Percentiles rank a stretch among this genome's conserved stretches.
These are phyloP conservation scores for Eubucco bourcierii DNA, from an alignment of 2,113 vertebrate species.

Conservation along the genomic window DNA sequence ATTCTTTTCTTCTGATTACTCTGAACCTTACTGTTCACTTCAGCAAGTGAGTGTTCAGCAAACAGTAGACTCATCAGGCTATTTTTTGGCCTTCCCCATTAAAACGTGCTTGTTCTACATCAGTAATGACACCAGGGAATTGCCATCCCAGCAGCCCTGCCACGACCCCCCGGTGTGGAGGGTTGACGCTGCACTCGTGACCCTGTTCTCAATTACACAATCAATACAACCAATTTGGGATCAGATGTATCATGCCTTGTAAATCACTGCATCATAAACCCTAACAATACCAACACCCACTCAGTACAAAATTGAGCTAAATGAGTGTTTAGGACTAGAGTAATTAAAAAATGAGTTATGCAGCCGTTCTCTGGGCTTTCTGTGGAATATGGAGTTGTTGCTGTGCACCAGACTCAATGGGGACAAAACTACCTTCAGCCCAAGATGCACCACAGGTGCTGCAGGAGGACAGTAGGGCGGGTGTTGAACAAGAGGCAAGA, in stretches of 20 bases:
- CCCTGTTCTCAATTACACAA: conserved; percentile 24
- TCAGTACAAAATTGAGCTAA: conserved; percentile 46
- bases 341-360: conserved; percentile 47
- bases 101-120: background rate
- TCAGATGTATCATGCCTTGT: conserved; percentile 48
- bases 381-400: background rate
- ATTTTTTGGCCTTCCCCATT: background rate
- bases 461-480: background rate
- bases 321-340: conserved; percentile 40
- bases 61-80: background rate
- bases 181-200: background rate
- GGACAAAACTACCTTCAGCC: background rate
- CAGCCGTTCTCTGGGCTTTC: background rate
- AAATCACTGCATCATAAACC: conserved; percentile 69
- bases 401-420: background rate
- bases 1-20: background rate
- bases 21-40: background rate
- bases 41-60: background rate
- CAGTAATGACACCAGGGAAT: background rate
- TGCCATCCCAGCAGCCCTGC: background rate
- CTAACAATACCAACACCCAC: conserved; percentile 59
- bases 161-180: background rate
- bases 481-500: background rate
- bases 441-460: background rate
- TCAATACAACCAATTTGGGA: conserved; percentile 52